Evolutionary conservation across 2,113 vertebrate genomes (phyloP), one percentile per base, ranked within the genome.

Genomic region (Phylloscopus trochiloides): DNA sequence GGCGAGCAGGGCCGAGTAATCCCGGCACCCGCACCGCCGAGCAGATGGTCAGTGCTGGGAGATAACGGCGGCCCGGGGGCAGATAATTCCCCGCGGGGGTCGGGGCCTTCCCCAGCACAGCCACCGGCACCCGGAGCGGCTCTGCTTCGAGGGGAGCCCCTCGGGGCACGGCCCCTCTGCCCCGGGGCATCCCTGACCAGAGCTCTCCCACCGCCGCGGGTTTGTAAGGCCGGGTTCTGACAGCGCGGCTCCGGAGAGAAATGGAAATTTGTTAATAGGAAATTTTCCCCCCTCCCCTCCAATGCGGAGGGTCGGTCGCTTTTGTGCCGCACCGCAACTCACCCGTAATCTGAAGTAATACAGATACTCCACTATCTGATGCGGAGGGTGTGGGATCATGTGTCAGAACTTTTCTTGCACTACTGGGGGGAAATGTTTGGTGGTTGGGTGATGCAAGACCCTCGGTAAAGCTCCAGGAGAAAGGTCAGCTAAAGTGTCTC

Each of bases 51-150:
- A 21, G 18, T 36, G 75, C 55, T 12, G 77, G 42, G 42, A 21
- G 68, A 76, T 71, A 80, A 26, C 77, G 82, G 91, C 59, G 78
- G 58, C 80, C 77, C 36, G 31, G 65, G 92, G 87, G 43, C 42
- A 75, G 79, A 86, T 95, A 82, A 96, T 59, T 93, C 88, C 92
- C 59, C 40, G 47, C 59, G 68, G 85, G 61, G 32, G 2, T 15
- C 34, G 38, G 71, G 43, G 12, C 29, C 16, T 22, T 26, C 18
- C 26, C 6, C 4, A 4, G 40, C 21, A 18, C 9, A 18, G 48
- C 22, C 61, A 3, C 13, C 12, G 12, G 6, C 61, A 7, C 48
- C 48, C 15, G 12, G 13, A 40, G 55, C 32, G 15, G 50, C 52
- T 66, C 47, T 13, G 6, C 26, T 50, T 13, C 12, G 32, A 32